Base-by-base conservation (phyloP, 92 coral and sea anemone genomes). In the Pocillopora meandrina region DNA sequence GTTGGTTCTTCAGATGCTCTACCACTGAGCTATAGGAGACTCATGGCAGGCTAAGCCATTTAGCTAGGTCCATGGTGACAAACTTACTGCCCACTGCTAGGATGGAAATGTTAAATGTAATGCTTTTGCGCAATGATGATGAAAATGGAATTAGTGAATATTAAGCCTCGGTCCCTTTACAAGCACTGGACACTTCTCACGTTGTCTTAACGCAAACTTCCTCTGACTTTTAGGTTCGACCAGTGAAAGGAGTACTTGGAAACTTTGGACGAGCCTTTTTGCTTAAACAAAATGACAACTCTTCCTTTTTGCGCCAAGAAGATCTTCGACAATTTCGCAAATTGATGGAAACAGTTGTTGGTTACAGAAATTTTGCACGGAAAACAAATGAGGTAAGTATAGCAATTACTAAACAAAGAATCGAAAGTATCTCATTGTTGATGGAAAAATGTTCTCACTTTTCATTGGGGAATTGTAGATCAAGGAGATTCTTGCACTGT, bases 211-310 rank as follows among this genome's bases (percentile, higher is more conserved):
- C 52, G 52, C 52, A 7, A 42, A 42, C 52, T 42, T 23, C 35
- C 12, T 65, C 21, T 49, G 21, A 12, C 2, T 59, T 20, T 5
- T 42, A 73, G 80, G 47, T 62, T 15, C 63, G 21, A 52, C 64
- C 73, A 10, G 26, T 83, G 26, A 65, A 61, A 57, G 87, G 69
- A 23, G 81, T 83, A 11, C 72, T 83, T 73, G 87, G 80, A 13
- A 72, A 23, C 75, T 83, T 83, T 72, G 80, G 87, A 15, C 17
- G 31, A 23, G 87, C 87, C 10, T 74, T 62, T 83, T 21, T 62
- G 15, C 56, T 63, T 5, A 47, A 35, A 47, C 12, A 21, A 63
- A 83, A 73, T 18, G 80, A 60, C 60, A 83, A 83, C 64, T 15
- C 82, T 16, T 62, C 57, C 58, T 11, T 83, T 21, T 60, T 65